Conservation (phyloP, 2,113 vertebrate species). For the Mionectes macconnelli region DNA sequence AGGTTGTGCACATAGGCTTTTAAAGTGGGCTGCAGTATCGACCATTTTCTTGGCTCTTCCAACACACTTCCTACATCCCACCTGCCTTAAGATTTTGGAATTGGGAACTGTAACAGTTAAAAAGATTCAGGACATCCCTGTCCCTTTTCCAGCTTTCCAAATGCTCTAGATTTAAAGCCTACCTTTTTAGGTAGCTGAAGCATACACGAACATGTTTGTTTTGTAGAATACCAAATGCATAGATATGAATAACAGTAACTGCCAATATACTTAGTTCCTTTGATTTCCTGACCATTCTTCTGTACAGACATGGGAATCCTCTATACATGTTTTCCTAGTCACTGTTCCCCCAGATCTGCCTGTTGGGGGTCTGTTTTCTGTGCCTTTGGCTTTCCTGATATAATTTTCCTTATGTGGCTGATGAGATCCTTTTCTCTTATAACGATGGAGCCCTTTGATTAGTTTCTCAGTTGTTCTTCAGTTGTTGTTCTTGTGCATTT, state of each 20-base stretch:
- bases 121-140: not conserved
- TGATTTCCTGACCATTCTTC: not conserved
- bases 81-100: not conserved
- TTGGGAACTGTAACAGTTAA: not conserved
- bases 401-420: not conserved
- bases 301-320: not conserved
- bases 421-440: not conserved
- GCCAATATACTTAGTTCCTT: not conserved
- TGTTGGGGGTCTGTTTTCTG: not conserved
- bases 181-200: not conserved
- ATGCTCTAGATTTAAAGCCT: not conserved
- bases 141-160: not conserved
- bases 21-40: not conserved
- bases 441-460: not conserved
- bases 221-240: not conserved
- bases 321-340: not conserved
- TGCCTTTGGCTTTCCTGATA: not conserved
- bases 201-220: not conserved
- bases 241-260: not conserved
- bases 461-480: not conserved
- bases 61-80: not conserved
- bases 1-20: not conserved
- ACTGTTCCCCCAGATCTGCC: not conserved
- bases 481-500: not conserved
- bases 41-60: not conserved